These are phyloP conservation scores for Takifugu rubripes DNA, from an alignment of 2,797 vertebrate species.

Conservation along the genomic window DNA sequence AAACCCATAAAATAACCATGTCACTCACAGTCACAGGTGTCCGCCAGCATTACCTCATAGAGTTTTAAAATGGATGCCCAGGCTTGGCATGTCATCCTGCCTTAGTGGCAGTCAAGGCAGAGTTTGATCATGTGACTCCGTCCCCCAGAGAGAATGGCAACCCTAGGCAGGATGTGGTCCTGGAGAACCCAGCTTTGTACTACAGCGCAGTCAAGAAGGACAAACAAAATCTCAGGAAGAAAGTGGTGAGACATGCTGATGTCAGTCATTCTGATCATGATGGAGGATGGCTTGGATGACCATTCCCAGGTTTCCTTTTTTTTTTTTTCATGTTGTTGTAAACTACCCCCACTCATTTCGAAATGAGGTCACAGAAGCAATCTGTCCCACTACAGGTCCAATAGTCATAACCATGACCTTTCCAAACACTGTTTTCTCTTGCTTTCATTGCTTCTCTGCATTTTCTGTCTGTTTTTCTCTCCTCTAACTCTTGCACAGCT, in stretches of 20 bases:
- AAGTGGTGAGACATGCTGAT: slow-evolving; percentile 83
- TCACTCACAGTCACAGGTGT: slow-evolving; percentile 61
- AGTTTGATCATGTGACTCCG: slow-evolving; percentile 81
- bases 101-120: slow-evolving; percentile 67
- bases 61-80: slow-evolving; percentile 82
- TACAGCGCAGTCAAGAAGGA: slow-evolving; percentile 88
- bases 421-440: slow-evolving; percentile 74
- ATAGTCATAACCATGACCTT: slow-evolving; percentile 62
- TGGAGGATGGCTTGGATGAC: slow-evolving; percentile 55
- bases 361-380: slow-evolving; percentile 31
- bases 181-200: slow-evolving; percentile 87
- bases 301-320: slow-evolving; percentile 42
- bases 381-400: slow-evolving; percentile 50
- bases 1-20: slow-evolving; percentile 71
- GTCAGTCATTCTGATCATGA: slow-evolving; percentile 59
- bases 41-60: slow-evolving; percentile 61
- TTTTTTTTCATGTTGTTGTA: slow-evolving; percentile 2
- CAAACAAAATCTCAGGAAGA: slow-evolving; percentile 86
- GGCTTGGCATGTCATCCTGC: slow-evolving; percentile 78
- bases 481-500: slow-evolving; percentile 82
- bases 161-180: slow-evolving; percentile 87
- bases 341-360: slow-evolving; percentile 42
- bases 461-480: slow-evolving; percentile 80
- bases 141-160: slow-evolving; percentile 87
- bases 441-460: slow-evolving; percentile 81